Evolutionary conservation across 2,888 invertebrate genomes (phyloP).

Genomic region (Pseudococcus longispinus): DNA sequence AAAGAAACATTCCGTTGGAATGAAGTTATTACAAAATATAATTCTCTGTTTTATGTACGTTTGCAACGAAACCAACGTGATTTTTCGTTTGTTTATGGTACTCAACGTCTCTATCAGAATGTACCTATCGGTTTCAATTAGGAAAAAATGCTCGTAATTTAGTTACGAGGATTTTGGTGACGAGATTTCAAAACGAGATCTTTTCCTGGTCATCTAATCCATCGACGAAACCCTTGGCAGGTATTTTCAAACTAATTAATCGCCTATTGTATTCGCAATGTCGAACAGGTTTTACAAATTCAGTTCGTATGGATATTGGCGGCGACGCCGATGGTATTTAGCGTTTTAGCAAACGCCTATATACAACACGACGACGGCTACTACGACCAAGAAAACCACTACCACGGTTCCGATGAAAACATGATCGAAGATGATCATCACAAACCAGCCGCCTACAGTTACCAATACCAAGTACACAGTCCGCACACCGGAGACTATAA

Average conservation of each 20-base stretch:
- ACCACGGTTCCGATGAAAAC: constrained; percentile 1
- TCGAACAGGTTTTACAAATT: not conserved
- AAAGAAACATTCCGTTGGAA: constrained; percentile 14
- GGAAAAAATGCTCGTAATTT: not conserved
- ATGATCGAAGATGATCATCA: constrained; percentile 45
- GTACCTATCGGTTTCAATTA: not conserved
- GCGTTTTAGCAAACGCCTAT: not conserved
- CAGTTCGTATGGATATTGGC: not conserved
- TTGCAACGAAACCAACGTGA: not conserved
- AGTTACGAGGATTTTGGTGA: not conserved
- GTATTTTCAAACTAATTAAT: not conserved
- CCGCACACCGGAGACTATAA: constrained; percentile 59
- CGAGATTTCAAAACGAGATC: not conserved
- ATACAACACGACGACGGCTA: not conserved
- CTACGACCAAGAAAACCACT: not conserved
- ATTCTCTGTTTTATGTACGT: not conserved
- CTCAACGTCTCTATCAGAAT: not conserved
- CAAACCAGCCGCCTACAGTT: not conserved
- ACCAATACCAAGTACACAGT: constrained; percentile 45
- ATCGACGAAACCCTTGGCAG: not conserved
- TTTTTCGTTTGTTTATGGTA: not conserved
- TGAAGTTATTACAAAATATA: constrained; percentile 40
- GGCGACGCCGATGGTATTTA: not conserved
- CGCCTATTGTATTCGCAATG: not conserved
- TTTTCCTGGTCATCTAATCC: not conserved